phyloP scores from a whole-genome alignment of 1,140 invertebrate species.

The Daktulosphaira vitifoliae region DNA sequence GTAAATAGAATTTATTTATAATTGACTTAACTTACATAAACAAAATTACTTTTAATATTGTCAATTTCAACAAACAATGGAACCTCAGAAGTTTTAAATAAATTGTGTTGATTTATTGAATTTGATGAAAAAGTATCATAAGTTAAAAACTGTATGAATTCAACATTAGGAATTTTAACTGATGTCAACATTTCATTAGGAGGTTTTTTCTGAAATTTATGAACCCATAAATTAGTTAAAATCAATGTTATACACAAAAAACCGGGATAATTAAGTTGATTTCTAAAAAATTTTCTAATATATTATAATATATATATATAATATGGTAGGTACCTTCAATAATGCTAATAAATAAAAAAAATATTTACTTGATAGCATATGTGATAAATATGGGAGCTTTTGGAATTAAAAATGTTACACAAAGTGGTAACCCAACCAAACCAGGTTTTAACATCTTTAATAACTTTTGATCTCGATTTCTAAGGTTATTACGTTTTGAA shows the following conservation, averaged over 20 bases:
- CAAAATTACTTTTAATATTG: slow-evolving; percentile 72
- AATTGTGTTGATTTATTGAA: slow-evolving; percentile 47
- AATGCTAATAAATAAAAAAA: too few species aligned
- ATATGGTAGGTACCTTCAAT: too few species aligned
- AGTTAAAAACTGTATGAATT: slow-evolving; percentile 59
- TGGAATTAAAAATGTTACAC: too few species aligned
- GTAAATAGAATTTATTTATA: background rate
- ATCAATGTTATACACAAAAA: slow-evolving; percentile 8
- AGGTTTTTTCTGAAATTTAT: slow-evolving; percentile 49
- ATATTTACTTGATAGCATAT: too few species aligned
- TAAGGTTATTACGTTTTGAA: too few species aligned
- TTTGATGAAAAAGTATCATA: slow-evolving; percentile 53
- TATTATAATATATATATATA: too few species aligned
- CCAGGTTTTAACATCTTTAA: too few species aligned
- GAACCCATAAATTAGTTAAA: background rate
- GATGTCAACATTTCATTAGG: slow-evolving; percentile 57
- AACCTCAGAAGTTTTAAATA: slow-evolving; percentile 55
- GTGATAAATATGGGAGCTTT: too few species aligned
- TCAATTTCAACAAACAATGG: slow-evolving; percentile 69
- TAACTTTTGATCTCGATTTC: too few species aligned
- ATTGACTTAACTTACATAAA: slow-evolving; percentile 55
- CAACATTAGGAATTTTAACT: slow-evolving; percentile 58
- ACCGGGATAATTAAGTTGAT: too few species aligned
- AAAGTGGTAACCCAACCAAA: too few species aligned
- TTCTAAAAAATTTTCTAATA: too few species aligned